A percentile compares a stretch with the other conserved stretches of the same genome.
Conservation (phyloP, 2,113 vertebrate species). For the Myrmecobius fasciatus region DNA sequence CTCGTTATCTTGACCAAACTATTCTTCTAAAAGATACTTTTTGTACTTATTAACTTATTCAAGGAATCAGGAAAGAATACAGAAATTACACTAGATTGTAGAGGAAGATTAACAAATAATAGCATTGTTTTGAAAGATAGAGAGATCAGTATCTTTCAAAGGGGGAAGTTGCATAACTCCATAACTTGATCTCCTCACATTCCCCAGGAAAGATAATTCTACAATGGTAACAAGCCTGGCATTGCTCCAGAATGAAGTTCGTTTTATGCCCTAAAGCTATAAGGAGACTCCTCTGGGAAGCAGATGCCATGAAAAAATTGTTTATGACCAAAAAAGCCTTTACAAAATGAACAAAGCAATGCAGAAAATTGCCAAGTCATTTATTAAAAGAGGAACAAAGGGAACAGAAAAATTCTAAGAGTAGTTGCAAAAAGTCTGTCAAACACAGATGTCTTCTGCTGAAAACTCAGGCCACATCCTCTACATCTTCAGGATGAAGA, state of each 20-base stretch:
- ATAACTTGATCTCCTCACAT: conserved; percentile 75
- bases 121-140: conserved; percentile 79
- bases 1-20: conserved; percentile 7
- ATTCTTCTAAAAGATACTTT: conserved; percentile 55
- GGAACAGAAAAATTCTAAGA: conserved; percentile 60
- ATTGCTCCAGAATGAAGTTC: conserved; percentile 61
- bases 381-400: conserved; percentile 51
- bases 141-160: conserved; percentile 74
- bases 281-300: conserved; percentile 62
- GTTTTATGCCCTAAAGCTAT: conserved; percentile 69
- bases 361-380: conserved; percentile 50
- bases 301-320: conserved; percentile 25
- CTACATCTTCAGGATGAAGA: conserved; percentile 45
- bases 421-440: conserved; percentile 51
- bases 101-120: conserved; percentile 78
- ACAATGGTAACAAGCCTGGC: conserved; percentile 64
- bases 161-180: conserved; percentile 78
- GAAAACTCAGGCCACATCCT: conserved; percentile 49
- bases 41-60: conserved; percentile 69
- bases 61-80: conserved; percentile 70
- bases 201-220: conserved; percentile 70
- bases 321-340: conserved; percentile 64
- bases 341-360: conserved; percentile 55
- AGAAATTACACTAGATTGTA: conserved; percentile 68
- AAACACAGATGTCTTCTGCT: conserved; percentile 61